Evolutionary conservation across 2,888 invertebrate species (phyloP).

Genomic region (Phengaris alcon): DNA sequence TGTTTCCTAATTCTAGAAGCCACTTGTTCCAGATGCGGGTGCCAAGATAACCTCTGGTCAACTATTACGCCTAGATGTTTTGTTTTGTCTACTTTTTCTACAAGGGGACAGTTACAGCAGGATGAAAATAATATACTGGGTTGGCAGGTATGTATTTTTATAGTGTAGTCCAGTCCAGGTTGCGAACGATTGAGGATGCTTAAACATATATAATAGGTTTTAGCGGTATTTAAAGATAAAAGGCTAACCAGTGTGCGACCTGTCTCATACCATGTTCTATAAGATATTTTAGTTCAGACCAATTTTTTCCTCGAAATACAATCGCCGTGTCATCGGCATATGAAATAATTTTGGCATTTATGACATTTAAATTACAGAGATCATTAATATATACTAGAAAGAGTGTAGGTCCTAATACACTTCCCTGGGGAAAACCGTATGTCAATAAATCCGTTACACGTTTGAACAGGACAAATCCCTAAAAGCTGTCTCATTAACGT

Average conservation of each 20-base stretch:
- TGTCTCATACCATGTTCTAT: background rate
- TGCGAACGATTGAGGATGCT: background rate
- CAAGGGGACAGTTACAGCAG: background rate
- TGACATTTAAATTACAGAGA: background rate
- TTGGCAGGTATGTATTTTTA: background rate
- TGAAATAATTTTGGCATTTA: background rate
- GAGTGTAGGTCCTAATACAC: too few relatives aligned
- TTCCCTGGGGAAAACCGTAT: too few relatives aligned
- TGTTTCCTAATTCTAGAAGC: too few relatives aligned
- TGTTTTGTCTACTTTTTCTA: background rate
- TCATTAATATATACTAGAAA: too few relatives aligned
- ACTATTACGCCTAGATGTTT: background rate
- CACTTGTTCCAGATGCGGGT: too few relatives aligned
- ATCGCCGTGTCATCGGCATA: conserved; percentile 9
- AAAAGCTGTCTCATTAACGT: conserved; percentile 24
- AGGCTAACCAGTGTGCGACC: background rate
- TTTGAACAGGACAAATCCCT: conserved; percentile 25
- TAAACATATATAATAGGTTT: background rate
- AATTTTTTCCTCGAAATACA: background rate
- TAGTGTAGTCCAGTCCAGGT: background rate
- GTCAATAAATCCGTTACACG: conserved; percentile 4
- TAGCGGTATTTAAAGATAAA: background rate
- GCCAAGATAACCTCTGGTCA: background rate
- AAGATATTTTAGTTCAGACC: background rate
- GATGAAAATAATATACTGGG: background rate